phyloP scores from a whole-genome alignment of 2,888 invertebrate genomes.

The Dendrolimus pini region DNA sequence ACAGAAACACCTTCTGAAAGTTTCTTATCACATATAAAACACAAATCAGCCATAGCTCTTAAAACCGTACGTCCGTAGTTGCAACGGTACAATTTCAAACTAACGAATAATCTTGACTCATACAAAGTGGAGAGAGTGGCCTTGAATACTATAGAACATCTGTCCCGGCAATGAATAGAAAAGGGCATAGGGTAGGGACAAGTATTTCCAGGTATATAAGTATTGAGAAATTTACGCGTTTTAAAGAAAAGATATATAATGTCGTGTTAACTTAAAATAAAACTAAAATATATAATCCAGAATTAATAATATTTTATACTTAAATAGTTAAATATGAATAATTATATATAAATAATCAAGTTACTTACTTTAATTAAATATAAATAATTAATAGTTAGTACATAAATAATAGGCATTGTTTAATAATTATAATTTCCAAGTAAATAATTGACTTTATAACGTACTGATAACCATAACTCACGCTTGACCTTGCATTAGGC shows the following conservation, averaged over 20 bases:
- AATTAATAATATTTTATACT: constrained; percentile 14
- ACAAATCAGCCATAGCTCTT: constrained; percentile 22
- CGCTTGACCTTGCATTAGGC: constrained; percentile 21
- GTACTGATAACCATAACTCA: constrained; percentile 18
- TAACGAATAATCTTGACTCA: constrained; percentile 16
- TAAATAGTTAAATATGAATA: constrained; percentile 14
- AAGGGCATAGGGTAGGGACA: constrained; percentile 17
- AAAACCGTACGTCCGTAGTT: constrained; percentile 16
- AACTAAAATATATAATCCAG: constrained; percentile 10
- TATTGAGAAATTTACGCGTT: constrained; percentile 18
- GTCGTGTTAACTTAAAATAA: constrained; percentile 12
- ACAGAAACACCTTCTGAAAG: constrained; percentile 21
- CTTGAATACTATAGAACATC: constrained; percentile 18
- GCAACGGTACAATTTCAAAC: constrained; percentile 15
- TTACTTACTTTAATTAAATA: constrained; percentile 9
- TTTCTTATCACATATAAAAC: constrained; percentile 22
- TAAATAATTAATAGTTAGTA: constrained; percentile 13
- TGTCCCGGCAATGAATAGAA: constrained; percentile 20
- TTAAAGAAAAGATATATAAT: constrained; percentile 17
- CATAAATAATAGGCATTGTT: constrained; percentile 14
- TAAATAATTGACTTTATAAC: constrained; percentile 14
- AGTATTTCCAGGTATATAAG: constrained; percentile 23
- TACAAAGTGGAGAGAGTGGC: constrained; percentile 14
- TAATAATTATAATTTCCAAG: constrained; percentile 6
- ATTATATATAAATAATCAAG: constrained; percentile 9